Evolutionary conservation across 2,113 vertebrate genomes (phyloP), one percentile per base, ranked within the genome.

Genomic region (Eolophus roseicapilla): DNA sequence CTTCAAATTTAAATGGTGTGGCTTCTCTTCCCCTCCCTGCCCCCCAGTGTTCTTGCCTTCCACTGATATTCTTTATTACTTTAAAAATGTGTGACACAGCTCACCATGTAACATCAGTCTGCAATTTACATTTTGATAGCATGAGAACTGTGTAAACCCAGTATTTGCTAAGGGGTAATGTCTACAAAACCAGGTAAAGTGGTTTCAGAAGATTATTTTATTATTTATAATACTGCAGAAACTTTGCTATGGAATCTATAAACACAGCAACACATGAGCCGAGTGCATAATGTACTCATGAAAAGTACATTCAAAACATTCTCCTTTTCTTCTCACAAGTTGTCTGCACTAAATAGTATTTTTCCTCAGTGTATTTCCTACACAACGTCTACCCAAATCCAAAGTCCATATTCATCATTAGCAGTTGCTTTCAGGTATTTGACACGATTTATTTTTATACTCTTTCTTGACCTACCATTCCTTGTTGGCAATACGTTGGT

Each of bases 71-170:
- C 59, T 88, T 63, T 81, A 65, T 91, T 79, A 47, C 44, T 44
- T 90, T 70, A 86, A 91, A 87, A 76, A 49, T 3, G 52, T 44
- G 55, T 47, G 77, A 90, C 94, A 75, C 28, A 81, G 74, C 70
- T 78, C 31, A n/a, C 59, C 3, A 0, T 52, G 57, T 46, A 82
- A 82, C 49, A 82, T 69, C 55, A 91, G 47, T 27, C 73, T 17
- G n/a, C 44, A 90, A 85, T 85, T 86, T 82, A 70, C 63, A 92
- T 90, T 92, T 95, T 87, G 82, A 92, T 59, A 35, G 57, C 53
- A 57, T 37, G 18, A 76, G 20, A 81, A 81, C 28, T 81, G 10
- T 4, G 3, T 47, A 76, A 35, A 67, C 28, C 25, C 25, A 25
- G 31, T n/a, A 64, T 92, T 68, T 87, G 35, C 73, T 82, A 76